These are phyloP conservation scores for Vireo altiloquus DNA, from an alignment of 2,113 vertebrate species.

Conservation along the genomic window DNA sequence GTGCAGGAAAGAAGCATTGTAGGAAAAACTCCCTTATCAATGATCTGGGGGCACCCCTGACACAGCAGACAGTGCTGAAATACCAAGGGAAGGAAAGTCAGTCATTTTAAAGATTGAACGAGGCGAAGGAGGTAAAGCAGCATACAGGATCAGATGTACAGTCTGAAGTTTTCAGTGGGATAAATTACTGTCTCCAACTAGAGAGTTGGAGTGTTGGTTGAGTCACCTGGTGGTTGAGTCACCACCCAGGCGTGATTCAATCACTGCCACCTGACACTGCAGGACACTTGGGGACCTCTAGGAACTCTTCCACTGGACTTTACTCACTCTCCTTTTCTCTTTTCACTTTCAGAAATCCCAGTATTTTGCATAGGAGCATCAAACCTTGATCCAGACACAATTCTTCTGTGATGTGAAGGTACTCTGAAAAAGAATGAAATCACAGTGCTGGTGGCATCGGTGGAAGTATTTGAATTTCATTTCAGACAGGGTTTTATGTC, in stretches of 20 bases:
- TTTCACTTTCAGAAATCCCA: neutral
- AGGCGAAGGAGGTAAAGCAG: neutral
- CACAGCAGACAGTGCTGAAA: neutral
- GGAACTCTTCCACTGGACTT: neutral
- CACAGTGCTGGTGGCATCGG: neutral
- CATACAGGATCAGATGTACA: neutral
- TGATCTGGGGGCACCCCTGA: neutral
- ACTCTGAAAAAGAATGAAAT: neutral
- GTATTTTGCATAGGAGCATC: neutral
- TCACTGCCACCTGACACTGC: neutral
- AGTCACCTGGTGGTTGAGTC: no score
- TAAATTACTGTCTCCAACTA: neutral
- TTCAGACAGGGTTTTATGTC: neutral
- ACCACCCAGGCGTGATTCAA: neutral
- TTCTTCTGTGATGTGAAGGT: neutral
- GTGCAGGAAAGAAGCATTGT: neutral
- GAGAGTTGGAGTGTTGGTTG: no score
- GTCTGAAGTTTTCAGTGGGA: neutral
- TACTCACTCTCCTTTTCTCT: neutral
- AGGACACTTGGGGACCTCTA: neutral
- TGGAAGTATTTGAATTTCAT: neutral
- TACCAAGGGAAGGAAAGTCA: neutral
- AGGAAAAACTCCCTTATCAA: neutral
- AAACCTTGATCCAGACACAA: neutral
- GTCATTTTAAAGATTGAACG: neutral